Evolutionary conservation across 2,888 invertebrate species (phyloP).

Genomic region (Macrosiphum euphorbiae): DNA sequence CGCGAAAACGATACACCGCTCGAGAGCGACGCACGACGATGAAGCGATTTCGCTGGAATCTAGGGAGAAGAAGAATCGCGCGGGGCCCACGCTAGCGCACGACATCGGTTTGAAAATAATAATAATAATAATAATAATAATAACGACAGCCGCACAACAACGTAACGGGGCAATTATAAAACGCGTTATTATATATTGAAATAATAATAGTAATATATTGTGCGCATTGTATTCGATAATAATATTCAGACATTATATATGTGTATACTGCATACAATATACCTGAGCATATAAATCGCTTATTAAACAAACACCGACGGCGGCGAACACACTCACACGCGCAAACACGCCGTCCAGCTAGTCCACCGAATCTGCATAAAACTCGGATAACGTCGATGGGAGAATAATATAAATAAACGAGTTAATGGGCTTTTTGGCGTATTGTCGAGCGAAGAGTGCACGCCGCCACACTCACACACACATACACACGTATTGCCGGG

Average conservation of each 20-base stretch:
- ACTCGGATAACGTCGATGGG: slow-evolving; percentile 9
- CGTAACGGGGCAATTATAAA: slow-evolving; percentile 43
- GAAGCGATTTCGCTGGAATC: neutral
- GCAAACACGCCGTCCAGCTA: neutral
- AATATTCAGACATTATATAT: neutral
- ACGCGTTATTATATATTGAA: slow-evolving; percentile 44
- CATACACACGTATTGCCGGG: neutral
- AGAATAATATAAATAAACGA: slow-evolving; percentile 17
- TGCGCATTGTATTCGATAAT: slow-evolving; percentile 32
- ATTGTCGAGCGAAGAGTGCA: slow-evolving; percentile 17
- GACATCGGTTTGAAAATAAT: neutral
- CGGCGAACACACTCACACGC: neutral
- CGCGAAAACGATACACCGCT: neutral
- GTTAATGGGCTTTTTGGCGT: slow-evolving; percentile 47
- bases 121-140: slow-evolving; percentile 2
- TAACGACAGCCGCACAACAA: neutral
- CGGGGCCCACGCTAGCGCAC: neutral
- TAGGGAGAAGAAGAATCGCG: neutral
- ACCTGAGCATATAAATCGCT: slow-evolving; percentile 52
- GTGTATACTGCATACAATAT: neutral
- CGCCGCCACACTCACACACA: neutral
- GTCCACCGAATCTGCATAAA: slow-evolving; percentile 37
- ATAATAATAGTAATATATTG: slow-evolving; percentile 19
- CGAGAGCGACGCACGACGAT: neutral
- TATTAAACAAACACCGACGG: slow-evolving; percentile 54